Percentiles rank a stretch among this genome's conserved stretches.
phyloP scores from a whole-genome alignment of 1,140 invertebrate genomes.

The Bombyx mori region DNA sequence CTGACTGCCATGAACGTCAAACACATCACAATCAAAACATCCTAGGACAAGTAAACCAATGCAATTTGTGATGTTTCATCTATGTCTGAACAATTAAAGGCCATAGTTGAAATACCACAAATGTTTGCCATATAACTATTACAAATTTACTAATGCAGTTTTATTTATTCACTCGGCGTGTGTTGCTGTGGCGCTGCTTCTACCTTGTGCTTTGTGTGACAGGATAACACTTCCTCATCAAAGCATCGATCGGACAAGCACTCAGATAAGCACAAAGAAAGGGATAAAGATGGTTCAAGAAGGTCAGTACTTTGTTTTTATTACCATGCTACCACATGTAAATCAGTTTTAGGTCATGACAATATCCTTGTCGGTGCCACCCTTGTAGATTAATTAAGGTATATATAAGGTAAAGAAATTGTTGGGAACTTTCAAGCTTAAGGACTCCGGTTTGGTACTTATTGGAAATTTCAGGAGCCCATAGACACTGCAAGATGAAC shows the following conservation, averaged over 20 bases:
- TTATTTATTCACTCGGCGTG: slow-evolving; percentile 72
- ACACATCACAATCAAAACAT: slow-evolving; percentile 29
- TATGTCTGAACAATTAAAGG: slow-evolving; percentile 24
- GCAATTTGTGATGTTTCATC: slow-evolving; percentile 10
- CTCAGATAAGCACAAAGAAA: slow-evolving; percentile 66
- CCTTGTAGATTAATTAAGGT: no score
- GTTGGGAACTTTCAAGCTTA: no score
- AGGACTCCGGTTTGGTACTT: no score
- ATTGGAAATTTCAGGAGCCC: no score
- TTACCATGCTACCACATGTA: no score
- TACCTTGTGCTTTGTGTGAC: slow-evolving; percentile 74
- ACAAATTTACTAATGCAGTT: slow-evolving; percentile 66
- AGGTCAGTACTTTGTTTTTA: slow-evolving; percentile 29
- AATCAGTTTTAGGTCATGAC: no score
- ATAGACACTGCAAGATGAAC: no score
- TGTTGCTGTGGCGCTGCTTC: slow-evolving; percentile 72
- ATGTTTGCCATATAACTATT: slow-evolving; percentile 41
- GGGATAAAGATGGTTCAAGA: slow-evolving; percentile 46
- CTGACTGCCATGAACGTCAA: slow-evolving; percentile 32
- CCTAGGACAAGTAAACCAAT: slow-evolving; percentile 42
- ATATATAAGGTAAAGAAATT: no score
- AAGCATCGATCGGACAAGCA: slow-evolving; percentile 71
- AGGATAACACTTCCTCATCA: slow-evolving; percentile 71
- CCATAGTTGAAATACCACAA: slow-evolving; percentile 40
- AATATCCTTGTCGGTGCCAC: no score